A percentile compares a stretch with the other conserved stretches of the same genome.
phyloP scores from a whole-genome alignment of 2,888 invertebrate genomes.

The Stenodema calcarata region DNA sequence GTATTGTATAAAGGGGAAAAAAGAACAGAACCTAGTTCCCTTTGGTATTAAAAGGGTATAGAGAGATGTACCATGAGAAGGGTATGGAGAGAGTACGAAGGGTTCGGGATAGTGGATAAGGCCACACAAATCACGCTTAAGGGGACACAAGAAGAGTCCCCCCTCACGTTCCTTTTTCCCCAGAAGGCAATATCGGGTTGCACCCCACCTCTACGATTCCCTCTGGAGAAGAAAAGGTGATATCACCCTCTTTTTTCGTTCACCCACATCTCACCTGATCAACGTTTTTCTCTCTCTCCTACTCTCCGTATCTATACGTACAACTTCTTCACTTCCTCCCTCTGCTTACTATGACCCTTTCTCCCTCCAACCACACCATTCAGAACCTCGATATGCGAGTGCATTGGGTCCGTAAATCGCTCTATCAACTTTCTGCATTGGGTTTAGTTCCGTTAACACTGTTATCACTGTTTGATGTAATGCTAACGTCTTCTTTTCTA shows the following conservation, averaged over 20 bases:
- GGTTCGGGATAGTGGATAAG: background rate
- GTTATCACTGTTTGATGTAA: background rate
- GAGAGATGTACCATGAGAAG: background rate
- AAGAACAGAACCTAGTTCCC: background rate
- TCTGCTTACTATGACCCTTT: background rate
- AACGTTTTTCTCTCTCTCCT: background rate
- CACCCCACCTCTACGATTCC: background rate
- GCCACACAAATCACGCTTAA: constrained; percentile 2
- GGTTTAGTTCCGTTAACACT: background rate
- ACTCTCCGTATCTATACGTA: background rate
- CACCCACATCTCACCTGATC: background rate
- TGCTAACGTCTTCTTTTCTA: no score
- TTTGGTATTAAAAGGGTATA: background rate
- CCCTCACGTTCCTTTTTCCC: background rate
- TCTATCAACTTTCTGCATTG: background rate
- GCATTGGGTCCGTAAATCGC: background rate
- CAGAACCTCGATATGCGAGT: background rate
- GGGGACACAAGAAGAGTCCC: background rate
- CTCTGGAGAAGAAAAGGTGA: background rate
- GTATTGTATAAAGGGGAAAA: background rate
- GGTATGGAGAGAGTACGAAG: background rate
- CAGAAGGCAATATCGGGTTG: background rate
- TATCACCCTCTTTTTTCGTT: background rate
- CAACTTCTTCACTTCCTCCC: background rate
- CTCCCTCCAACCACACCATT: background rate